Percentiles rank a stretch among this genome's conserved stretches.
phyloP scores from a whole-genome alignment of 2,797 vertebrate species.

The Alcedo quadribrachys region DNA sequence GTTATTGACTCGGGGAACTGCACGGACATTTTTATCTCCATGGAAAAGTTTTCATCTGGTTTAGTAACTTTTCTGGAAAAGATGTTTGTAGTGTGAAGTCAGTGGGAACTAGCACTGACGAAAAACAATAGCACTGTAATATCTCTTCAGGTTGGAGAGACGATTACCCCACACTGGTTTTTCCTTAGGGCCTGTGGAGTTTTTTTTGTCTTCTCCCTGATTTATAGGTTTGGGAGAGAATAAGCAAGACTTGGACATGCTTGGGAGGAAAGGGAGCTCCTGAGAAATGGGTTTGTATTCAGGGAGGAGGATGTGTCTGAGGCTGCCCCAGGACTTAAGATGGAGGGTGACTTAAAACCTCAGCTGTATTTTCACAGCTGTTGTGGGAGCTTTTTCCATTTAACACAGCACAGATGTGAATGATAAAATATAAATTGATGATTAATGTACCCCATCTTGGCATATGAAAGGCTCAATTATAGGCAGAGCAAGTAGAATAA shows the following conservation, averaged over 20 bases:
- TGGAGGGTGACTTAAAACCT: background rate
- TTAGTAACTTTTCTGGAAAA: slow-evolving; percentile 4
- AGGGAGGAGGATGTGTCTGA: background rate
- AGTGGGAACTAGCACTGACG: background rate
- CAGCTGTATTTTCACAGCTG: slow-evolving; percentile 54
- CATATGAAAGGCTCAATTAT: slow-evolving; percentile 34
- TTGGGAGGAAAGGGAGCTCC: background rate
- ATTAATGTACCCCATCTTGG: slow-evolving; percentile 16
- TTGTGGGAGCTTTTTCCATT: slow-evolving; percentile 23
- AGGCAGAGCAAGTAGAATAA: slow-evolving; percentile 53
- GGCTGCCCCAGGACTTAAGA: background rate
- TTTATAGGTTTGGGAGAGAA: background rate
- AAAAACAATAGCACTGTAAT: background rate
- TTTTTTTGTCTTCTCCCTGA: background rate
- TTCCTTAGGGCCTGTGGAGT: background rate
- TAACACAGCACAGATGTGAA: slow-evolving; percentile 46
- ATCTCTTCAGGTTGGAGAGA: background rate
- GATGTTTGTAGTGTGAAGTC: background rate
- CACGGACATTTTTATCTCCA: background rate
- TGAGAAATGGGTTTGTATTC: background rate
- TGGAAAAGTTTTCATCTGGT: background rate
- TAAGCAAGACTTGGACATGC: background rate
- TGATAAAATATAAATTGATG: slow-evolving; percentile 45
- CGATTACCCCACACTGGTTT: accelerated
- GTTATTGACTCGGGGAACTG: background rate